These are phyloP conservation scores for Colaptes auratus DNA, from an alignment of 2,113 vertebrate species.

Conservation along the genomic window DNA sequence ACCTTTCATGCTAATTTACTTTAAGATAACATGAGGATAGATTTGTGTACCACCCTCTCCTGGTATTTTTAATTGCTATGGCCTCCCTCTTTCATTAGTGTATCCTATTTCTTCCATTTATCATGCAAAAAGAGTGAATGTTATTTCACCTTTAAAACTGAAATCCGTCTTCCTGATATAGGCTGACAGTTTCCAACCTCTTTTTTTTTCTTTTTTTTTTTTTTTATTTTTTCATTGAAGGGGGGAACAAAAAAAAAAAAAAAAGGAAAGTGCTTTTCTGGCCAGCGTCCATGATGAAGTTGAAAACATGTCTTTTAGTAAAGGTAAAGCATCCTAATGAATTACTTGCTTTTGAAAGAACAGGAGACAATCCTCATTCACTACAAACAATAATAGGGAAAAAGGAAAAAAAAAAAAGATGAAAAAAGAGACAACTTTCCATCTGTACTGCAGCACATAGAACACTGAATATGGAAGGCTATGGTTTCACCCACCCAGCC, in stretches of 20 bases:
- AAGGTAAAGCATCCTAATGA: constrained; percentile 71
- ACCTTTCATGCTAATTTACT: constrained; percentile 69
- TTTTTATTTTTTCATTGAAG: background rate
- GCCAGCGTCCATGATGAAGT: constrained; percentile 74
- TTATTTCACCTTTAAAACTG: constrained; percentile 78
- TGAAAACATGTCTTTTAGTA: constrained; percentile 73
- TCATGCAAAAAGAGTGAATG: constrained; percentile 75
- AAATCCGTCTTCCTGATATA: constrained; percentile 77
- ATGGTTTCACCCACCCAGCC: constrained; percentile 37
- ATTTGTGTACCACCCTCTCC: constrained; percentile 43
- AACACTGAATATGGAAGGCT: background rate
- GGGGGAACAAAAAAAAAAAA: background rate
- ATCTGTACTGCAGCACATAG: background rate
- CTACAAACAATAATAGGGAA: constrained; percentile 35
- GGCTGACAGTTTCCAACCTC: constrained; percentile 65
- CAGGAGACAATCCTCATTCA: constrained; percentile 68
- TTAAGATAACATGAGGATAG: constrained; percentile 66
- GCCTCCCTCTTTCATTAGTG: constrained; percentile 70
- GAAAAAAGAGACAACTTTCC: constrained; percentile 9
- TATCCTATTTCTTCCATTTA: constrained; percentile 81
- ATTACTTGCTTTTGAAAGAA: constrained; percentile 72
- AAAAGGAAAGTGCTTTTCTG: constrained; percentile 83
- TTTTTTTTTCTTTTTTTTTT: background rate
- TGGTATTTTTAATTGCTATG: constrained; percentile 72
- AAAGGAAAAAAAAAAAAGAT: background rate